Evolutionary conservation across 2,888 invertebrate genomes (phyloP), one percentile per base, ranked within the genome.

Genomic region (Caenorhabditis afra): DNA sequence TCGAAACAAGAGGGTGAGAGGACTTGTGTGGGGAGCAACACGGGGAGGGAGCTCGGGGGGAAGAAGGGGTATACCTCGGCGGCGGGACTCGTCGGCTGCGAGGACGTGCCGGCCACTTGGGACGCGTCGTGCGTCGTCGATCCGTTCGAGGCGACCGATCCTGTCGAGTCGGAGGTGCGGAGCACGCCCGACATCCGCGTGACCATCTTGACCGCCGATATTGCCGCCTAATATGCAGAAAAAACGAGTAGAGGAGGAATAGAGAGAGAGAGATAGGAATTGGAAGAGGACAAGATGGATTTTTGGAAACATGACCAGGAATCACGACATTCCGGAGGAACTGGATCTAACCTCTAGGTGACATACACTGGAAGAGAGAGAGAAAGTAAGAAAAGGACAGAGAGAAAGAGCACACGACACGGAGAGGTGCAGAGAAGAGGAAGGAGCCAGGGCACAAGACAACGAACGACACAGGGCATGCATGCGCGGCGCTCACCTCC

Each of bases 121-220:
- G 58, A 59, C 55, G 79, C 53, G 11, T 76, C 76, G 47, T 80
- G 80, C 71, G 78, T 77, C 59, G 74, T 73, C 45, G 77, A 74
- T 49, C 81, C 76, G 41, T 77, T 78, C 22, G 86, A 85, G 8
- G 81, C 83, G 16, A 86, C 82, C 16, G 79, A 79, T 55, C 86
- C 85, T 23, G 85, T 84, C n/a, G 85, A 85, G 61, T 86, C 86
- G 47, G 79, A 79, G 37, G 83, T 83, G 35, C 86, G 74, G 29
- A 86, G 70, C 35, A 78, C 83, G 20, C 86, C 86, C 64, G 81
- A 81, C 89, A 89, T 89, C 35, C 89, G 81, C 20, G 87, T 88
- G 70, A 89, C 87, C 86, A 90, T 86, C 65, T 87, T 87, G 57
- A 89, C 89, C 47, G 89, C 89, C 49, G 89, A 88, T 57, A 89